A percentile compares a stretch with the other conserved stretches of the same genome.
Conservation (phyloP, 2,888 invertebrate species). For the Drosophila fulvimacula region DNA sequence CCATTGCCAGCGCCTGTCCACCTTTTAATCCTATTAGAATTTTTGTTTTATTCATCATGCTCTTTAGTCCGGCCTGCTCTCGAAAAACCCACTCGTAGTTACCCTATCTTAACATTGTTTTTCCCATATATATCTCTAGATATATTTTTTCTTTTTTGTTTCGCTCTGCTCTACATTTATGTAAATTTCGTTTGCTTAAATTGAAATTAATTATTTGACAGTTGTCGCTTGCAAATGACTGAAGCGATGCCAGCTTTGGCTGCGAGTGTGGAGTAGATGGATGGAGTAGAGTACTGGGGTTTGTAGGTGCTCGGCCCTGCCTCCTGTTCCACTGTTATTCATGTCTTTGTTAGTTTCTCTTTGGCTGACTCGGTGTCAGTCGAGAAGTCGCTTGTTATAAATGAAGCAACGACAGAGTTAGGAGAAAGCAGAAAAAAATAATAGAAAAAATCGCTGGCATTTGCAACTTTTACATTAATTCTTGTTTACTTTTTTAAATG, state of each 20-base stretch:
- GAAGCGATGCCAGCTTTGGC: slow-evolving; percentile 20
- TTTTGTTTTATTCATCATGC: slow-evolving; percentile 77
- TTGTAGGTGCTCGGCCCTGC: not conserved
- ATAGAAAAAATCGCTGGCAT: slow-evolving; percentile 20
- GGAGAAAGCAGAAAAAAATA: slow-evolving; percentile 11
- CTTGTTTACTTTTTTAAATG: slow-evolving; percentile 71
- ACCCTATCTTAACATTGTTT: slow-evolving; percentile 13
- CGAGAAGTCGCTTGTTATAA: slow-evolving; percentile 62
- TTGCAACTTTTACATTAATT: slow-evolving; percentile 60
- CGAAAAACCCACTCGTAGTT: slow-evolving; percentile 23
- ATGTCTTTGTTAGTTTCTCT: slow-evolving; percentile 31
- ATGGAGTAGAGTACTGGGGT: not conserved
- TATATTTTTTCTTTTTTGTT: slow-evolving; percentile 14
- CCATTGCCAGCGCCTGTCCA: slow-evolving; percentile 56
- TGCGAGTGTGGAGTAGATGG: not conserved
- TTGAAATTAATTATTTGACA: slow-evolving; percentile 81
- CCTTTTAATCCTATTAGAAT: slow-evolving; percentile 79
- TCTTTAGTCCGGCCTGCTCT: slow-evolving; percentile 35
- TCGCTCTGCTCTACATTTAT: slow-evolving; percentile 59
- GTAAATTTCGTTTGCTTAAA: slow-evolving; percentile 78
- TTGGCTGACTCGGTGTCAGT: slow-evolving; percentile 46
- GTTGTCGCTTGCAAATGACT: slow-evolving; percentile 75
- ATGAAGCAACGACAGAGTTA: slow-evolving; percentile 54
- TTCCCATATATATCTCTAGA: not conserved
- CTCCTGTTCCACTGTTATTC: slow-evolving; percentile 24